Evolutionary conservation across 2,113 vertebrate species (phyloP).

Genomic region (Tor tambroides): DNA sequence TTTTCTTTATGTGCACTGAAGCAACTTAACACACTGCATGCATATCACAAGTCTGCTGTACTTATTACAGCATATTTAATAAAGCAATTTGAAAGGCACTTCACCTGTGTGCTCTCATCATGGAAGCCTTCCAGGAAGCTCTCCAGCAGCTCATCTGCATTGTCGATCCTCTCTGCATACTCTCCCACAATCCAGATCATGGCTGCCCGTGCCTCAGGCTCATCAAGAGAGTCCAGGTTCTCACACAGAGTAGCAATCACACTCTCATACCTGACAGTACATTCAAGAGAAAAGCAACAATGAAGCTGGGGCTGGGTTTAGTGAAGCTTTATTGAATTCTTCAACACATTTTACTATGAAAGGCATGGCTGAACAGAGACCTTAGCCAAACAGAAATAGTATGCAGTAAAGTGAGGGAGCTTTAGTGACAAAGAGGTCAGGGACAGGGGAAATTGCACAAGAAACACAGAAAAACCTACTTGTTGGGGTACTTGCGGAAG

Average conservation of each 20-base stretch:
- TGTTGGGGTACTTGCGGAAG: conserved; percentile 99
- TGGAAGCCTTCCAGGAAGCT: conserved; percentile 98
- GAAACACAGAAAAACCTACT: conserved; percentile 77
- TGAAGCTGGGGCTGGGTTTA: neutral
- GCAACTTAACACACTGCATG: neutral
- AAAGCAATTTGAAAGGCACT: conserved; percentile 24
- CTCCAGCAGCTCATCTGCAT: conserved; percentile 93
- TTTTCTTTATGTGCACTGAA: neutral
- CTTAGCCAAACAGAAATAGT: neutral
- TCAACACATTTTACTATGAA: neutral
- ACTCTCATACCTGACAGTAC: conserved; percentile 85
- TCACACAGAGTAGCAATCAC: conserved; percentile 96
- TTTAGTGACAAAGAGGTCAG: neutral
- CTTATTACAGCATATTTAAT: neutral
- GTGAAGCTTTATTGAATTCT: neutral
- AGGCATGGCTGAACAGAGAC: neutral
- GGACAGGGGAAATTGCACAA: neutral
- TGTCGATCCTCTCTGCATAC: conserved; percentile 93
- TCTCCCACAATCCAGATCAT: conserved; percentile 99
- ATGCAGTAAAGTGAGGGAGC: neutral
- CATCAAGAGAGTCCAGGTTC: conserved; percentile 95
- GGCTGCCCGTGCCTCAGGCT: conserved; percentile 93
- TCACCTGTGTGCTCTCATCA: conserved; percentile 97
- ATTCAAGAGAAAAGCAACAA: conserved; percentile 12
- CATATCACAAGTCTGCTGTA: neutral